A percentile compares a stretch with the other conserved stretches of the same genome.
Evolutionary conservation across 2,113 vertebrate species (phyloP).

Genomic region (Leucosticte australis): DNA sequence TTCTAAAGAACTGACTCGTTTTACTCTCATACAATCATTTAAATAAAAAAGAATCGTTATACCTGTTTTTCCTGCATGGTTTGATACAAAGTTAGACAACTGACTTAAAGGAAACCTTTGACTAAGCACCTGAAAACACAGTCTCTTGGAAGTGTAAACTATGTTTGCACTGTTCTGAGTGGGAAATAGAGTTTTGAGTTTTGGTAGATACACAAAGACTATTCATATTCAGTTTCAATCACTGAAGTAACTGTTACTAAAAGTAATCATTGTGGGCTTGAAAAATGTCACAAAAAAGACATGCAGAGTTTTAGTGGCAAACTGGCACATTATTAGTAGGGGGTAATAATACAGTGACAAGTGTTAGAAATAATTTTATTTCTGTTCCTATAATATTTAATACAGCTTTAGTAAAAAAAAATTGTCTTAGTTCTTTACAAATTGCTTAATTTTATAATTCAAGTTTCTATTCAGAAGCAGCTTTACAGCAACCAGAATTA

Average conservation of each 20-base stretch:
- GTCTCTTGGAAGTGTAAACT: background rate
- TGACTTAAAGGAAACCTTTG: background rate
- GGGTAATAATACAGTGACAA: background rate
- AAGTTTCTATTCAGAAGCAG: background rate
- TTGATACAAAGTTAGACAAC: background rate
- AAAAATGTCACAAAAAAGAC: background rate
- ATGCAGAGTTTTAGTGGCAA: background rate
- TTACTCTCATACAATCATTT: background rate
- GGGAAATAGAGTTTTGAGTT: background rate
- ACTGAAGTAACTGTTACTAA: background rate
- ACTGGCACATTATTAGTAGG: background rate
- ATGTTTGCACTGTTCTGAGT: background rate
- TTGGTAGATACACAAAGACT: background rate
- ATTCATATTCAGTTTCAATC: background rate
- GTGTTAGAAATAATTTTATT: background rate
- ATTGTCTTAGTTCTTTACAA: background rate
- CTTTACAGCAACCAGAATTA: background rate
- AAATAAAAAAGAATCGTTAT: background rate
- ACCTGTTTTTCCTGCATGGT: conserved; percentile 3
- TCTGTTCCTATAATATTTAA: background rate
- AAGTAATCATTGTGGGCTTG: background rate
- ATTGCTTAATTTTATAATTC: background rate
- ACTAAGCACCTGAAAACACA: background rate
- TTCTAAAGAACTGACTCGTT: background rate
- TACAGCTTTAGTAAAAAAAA: background rate